Conservation (phyloP, 2,888 invertebrate genomes). For the Osmoderma eremita region DNA sequence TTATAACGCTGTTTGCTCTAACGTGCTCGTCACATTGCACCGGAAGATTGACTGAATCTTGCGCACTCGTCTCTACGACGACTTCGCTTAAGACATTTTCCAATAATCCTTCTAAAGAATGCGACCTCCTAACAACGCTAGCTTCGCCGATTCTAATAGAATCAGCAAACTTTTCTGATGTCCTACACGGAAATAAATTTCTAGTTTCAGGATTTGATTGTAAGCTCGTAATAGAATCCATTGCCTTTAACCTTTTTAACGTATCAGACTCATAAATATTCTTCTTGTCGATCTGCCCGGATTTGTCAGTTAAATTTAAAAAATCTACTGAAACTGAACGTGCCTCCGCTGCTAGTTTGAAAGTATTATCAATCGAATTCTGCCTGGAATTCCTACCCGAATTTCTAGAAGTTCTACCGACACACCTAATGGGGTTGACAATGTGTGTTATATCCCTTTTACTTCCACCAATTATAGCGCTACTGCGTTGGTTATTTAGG, state of each 20-base stretch:
- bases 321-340: constrained; percentile 75
- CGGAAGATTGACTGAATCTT: constrained; percentile 40
- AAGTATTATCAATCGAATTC: constrained; percentile 57
- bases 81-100: constrained; percentile 64
- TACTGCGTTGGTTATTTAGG: constrained; percentile 77
- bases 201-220: constrained; percentile 66
- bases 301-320: constrained; percentile 73
- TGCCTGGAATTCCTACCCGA: constrained; percentile 49
- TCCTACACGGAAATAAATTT: constrained; percentile 59
- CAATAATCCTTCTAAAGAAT: constrained; percentile 70
- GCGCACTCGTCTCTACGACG: constrained; percentile 45
- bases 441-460: constrained; percentile 78
- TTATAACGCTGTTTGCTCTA: constrained; percentile 34
- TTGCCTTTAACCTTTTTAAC: constrained; percentile 69
- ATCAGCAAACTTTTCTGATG: constrained; percentile 56
- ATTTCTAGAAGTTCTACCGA: constrained; percentile 50
- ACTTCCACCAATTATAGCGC: constrained; percentile 68
- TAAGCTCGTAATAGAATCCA: constrained; percentile 65
- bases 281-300: constrained; percentile 72
- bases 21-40: constrained; percentile 36
- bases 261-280: constrained; percentile 79
- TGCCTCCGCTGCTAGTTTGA: constrained; percentile 69
- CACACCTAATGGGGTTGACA: constrained; percentile 73
- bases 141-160: constrained; percentile 47
- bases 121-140: constrained; percentile 65